phyloP scores from a whole-genome alignment of 2,888 invertebrate genomes.

The Siphlonurus alternatus region DNA sequence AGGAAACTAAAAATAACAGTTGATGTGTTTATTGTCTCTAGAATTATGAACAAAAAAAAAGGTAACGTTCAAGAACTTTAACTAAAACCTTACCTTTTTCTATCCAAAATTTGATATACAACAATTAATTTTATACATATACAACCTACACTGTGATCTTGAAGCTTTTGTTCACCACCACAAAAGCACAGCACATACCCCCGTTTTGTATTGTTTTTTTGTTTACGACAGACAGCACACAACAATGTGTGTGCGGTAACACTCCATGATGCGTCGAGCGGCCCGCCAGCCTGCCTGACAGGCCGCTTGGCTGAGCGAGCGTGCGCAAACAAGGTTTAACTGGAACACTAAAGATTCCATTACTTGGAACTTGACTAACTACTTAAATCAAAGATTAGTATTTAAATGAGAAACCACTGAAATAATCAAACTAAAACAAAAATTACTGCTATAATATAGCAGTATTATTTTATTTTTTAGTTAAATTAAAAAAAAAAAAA shows the following conservation, averaged over 20 bases:
- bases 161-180: not conserved
- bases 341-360: constrained; percentile 1
- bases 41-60: too few species aligned
- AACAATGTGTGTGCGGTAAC: not conserved
- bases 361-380: constrained; percentile 1
- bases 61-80: too few species aligned
- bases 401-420: not conserved
- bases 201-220: not conserved
- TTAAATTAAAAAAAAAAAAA: too few species aligned
- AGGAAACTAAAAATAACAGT: too few species aligned
- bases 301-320: too few species aligned
- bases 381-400: not conserved
- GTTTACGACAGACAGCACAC: not conserved
- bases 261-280: not conserved
- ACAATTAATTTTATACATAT: too few species aligned
- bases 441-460: too few species aligned
- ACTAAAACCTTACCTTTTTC: too few species aligned
- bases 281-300: not conserved
- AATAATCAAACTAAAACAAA: not conserved
- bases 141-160: too few species aligned
- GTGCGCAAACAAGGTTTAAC: not conserved
- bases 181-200: not conserved
- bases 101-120: too few species aligned
- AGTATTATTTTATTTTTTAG: too few species aligned
- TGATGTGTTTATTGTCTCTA: too few species aligned